Base-by-base conservation (phyloP, 2,888 invertebrate species). In the Hydropsyche betteni region DNA sequence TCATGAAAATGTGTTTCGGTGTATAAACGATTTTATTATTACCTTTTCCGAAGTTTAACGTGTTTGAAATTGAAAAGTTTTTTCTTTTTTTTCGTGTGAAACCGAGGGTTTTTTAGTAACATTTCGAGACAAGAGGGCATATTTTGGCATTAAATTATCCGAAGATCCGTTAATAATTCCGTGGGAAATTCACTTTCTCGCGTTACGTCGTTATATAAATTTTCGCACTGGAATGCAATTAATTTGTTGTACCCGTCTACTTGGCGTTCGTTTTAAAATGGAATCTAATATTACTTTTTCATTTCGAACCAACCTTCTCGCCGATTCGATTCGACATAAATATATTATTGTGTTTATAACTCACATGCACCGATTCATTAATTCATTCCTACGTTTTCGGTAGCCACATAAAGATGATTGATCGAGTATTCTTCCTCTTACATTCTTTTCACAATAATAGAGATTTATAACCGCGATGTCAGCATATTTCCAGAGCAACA, bases 61-160 rank as follows among this genome's bases (percentile, higher is more conserved):
- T 6, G 16, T 58, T 69, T 0, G 36, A 69, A 69, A 69, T 69
- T 69, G 69, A 69, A 69, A 70, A 70, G 14, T 70, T 70, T 24
- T 24, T 24, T 70, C 38, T 7, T 53, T 70, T 70, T 3, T 44
- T 16, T 14, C 70, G 52, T 8, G 34, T 14, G 24, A 51, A 53
- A 70, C 7, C 4, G 10, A 8, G 10, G 44, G 44, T 44, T 44
- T 10, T 10, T 70, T 53, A 24, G 51, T 53, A 70, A 53, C 51
- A 51, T 70, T n/a, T 14, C 33, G 52, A n/a, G 44, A n/a, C 44
- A 50, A 38, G 51, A 69, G 44, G 44, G 50, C 55, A 70, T 70
- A 70, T 70, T 70, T 70, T 53, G 52, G 51, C 70, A 69, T 50
- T 69, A 69, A 69, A 69, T 69, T 69, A 69, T 69, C 69, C 69